Conservation (phyloP, 92 coral and sea anemone genomes). For the Epizoanthus scotinus region DNA sequence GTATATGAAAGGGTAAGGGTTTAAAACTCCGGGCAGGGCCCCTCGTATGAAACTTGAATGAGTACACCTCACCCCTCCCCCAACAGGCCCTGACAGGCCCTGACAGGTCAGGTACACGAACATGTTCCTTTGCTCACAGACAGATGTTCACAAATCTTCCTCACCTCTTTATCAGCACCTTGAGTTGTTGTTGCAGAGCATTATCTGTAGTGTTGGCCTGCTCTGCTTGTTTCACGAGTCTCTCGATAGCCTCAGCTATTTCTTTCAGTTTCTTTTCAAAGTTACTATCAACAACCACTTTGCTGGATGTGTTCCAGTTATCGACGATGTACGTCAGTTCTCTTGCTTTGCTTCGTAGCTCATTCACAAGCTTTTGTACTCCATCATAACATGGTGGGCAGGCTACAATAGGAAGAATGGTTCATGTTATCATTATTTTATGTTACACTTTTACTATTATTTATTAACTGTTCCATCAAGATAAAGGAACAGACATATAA, state of each 20-base stretch:
- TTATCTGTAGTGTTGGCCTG: constrained; percentile 76
- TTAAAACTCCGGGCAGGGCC: too few relatives aligned
- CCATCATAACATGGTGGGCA: constrained; percentile 96
- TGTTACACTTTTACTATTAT: too few relatives aligned
- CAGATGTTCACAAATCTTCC: too few relatives aligned
- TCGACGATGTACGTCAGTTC: constrained; percentile 66
- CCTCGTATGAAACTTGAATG: too few relatives aligned
- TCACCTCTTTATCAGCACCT: constrained; percentile 35
- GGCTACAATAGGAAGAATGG: constrained; percentile 39
- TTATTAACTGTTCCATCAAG: too few relatives aligned
- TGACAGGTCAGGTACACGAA: too few relatives aligned
- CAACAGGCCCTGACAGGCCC: too few relatives aligned
- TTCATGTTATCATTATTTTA: background rate
- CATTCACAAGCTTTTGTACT: constrained; percentile 67
- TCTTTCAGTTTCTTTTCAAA: constrained; percentile 72
- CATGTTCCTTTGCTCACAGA: too few relatives aligned
- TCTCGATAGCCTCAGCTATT: constrained; percentile 61
- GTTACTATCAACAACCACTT: constrained; percentile 58
- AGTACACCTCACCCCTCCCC: too few relatives aligned
- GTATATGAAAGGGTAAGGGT: too few relatives aligned
- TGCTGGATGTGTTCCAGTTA: constrained; percentile 60
- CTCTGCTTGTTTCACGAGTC: constrained; percentile 76
- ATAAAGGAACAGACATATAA: too few relatives aligned
- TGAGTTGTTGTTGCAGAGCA: constrained; percentile 57
- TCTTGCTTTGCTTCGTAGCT: constrained; percentile 70